Evolutionary conservation across 1,140 invertebrate species (phyloP), one percentile per base, ranked within the genome.

Genomic region (Polyergus mexicanus): DNA sequence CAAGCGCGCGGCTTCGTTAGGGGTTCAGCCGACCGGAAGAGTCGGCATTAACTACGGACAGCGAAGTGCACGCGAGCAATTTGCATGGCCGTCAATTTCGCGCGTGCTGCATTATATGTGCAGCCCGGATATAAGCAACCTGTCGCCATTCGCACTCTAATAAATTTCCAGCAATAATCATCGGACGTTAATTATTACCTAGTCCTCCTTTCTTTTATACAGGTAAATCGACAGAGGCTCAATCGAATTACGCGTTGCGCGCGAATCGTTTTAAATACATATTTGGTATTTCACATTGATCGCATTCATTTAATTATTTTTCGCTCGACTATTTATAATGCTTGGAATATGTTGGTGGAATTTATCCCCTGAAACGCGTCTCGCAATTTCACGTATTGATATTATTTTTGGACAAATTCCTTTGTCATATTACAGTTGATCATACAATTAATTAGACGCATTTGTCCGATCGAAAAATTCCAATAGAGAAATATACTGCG

Each of bases 41-140:
- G 81, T 84, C 81, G 72, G n/a, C n/a, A n/a, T 84, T 84, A 84
- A 84, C 75, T 60, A 78, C 84, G 38, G 44, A 32, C 47, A n/a
- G 54, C 66, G 44, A 80, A 58, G 66, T 80, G 81, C 84, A 81
- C 66, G 66, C 78, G 51, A 84, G 69, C 60, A 66, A 84, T 86
- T 86, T 86, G 78, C 85, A 75, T 72, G 69, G 63, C 78, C 78
- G 69, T 44, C 51, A 83, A 86, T 86, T 86, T 86, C 38, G 51
- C 68, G 74, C 58, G 38, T 63, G 60, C 32, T 32, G 54, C 41
- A 10, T 6, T 41, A 62, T n/a, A n/a, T 56, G 19, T 22, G n/a
- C 54, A 60, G 32, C 11, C 7, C 32, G 54, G 54, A 60, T 71
- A 47, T 72, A 81, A 74, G 68, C 78, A 32, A 54, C 16, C 25